These are phyloP conservation scores for Nesoenas mayeri DNA, from an alignment of 2,113 vertebrate genomes.

Conservation along the genomic window DNA sequence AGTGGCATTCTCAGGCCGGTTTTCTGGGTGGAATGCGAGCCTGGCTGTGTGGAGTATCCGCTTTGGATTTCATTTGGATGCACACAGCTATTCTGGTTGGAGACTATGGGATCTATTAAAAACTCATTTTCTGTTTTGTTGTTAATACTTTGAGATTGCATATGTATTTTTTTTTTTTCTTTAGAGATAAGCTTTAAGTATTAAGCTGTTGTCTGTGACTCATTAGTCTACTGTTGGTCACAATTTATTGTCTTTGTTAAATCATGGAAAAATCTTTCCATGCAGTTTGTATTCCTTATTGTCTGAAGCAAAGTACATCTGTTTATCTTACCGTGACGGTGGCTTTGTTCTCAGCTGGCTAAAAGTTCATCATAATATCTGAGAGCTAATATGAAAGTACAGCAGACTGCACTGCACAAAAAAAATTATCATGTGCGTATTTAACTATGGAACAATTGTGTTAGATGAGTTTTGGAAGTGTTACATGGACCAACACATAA, in stretches of 20 bases:
- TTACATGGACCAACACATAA: background rate
- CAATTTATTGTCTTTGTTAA: constrained; percentile 15
- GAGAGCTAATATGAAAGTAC: background rate
- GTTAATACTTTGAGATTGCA: background rate
- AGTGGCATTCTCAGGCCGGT: background rate
- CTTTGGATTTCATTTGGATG: background rate
- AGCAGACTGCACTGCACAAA: background rate
- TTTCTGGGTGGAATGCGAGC: background rate
- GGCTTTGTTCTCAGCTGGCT: constrained; percentile 18
- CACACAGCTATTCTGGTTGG: background rate
- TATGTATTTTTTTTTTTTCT: background rate
- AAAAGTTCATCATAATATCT: background rate
- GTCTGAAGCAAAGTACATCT: background rate
- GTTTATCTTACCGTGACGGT: constrained; percentile 30
- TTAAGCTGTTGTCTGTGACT: constrained; percentile 35
- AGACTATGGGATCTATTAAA: background rate
- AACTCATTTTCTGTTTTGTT: background rate
- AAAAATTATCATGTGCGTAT: accelerated
- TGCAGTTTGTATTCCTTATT: constrained; percentile 4
- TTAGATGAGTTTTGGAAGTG: background rate
- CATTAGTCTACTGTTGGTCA: background rate
- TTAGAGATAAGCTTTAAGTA: background rate
- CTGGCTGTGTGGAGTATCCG: background rate
- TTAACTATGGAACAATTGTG: background rate
- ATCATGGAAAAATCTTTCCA: constrained; percentile 17